phyloP scores from a whole-genome alignment of 2,113 vertebrate genomes.

The Talpa occidentalis region DNA sequence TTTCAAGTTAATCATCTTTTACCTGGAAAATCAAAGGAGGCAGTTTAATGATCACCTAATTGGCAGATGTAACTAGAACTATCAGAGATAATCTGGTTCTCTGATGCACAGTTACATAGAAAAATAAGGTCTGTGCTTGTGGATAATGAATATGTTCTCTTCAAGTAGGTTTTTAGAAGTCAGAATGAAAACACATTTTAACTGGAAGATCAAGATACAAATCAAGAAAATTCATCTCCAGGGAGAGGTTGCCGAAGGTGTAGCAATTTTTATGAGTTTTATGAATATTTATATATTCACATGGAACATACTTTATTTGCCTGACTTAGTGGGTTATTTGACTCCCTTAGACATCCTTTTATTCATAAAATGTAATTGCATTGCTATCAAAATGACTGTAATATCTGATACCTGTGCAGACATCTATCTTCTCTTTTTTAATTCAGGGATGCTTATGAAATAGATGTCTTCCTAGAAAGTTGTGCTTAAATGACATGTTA shows the following conservation, averaged over 20 bases:
- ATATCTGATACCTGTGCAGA: background rate
- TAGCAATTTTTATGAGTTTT: slow-evolving; percentile 35
- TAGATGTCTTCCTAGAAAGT: background rate
- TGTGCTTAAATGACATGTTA: background rate
- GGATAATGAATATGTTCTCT: background rate
- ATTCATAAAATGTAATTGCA: slow-evolving; percentile 7
- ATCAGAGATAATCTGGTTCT: background rate
- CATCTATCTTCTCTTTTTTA: background rate
- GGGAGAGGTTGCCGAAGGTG: background rate
- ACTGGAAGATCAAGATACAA: slow-evolving; percentile 28
- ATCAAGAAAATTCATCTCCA: slow-evolving; percentile 54
- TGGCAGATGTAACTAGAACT: background rate
- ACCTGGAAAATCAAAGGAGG: slow-evolving; percentile 38
- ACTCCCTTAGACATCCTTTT: slow-evolving; percentile 11
- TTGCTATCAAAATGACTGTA: background rate
- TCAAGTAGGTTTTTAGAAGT: slow-evolving; percentile 31
- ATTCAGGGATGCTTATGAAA: background rate
- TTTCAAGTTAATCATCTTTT: slow-evolving; percentile 37
- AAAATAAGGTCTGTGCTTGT: background rate
- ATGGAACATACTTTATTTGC: slow-evolving; percentile 7
- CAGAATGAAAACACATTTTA: slow-evolving; percentile 48
- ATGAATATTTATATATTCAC: slow-evolving; percentile 39
- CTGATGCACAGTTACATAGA: background rate
- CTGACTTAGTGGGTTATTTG: slow-evolving; percentile 13
- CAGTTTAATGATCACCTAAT: background rate